phyloP scores from a whole-genome alignment of 2,797 vertebrate genomes.

The Neostethus bicornis region DNA sequence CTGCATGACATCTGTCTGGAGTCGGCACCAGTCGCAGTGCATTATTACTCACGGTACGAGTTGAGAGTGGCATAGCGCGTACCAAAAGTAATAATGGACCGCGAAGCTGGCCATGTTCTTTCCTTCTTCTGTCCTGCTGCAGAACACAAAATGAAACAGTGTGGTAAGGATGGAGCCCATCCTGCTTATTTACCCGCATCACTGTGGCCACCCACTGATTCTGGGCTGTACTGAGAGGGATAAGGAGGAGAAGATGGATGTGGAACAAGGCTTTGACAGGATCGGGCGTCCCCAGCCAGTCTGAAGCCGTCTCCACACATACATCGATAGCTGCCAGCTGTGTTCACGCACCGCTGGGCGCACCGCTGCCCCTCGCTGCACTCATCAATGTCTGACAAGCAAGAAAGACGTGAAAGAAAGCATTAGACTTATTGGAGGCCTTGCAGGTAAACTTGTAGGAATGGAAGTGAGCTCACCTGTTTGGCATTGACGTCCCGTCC shows the following conservation, averaged over 20 bases:
- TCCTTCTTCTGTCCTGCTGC: constrained; percentile 21
- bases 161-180: neutral
- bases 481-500: constrained; percentile 85
- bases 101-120: constrained; percentile 80
- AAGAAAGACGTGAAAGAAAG: neutral
- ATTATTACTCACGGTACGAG: constrained; percentile 99
- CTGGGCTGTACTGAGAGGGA: constrained; percentile 37
- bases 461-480: constrained; percentile 78
- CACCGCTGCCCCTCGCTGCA: constrained; percentile 78
- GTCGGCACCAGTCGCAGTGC: constrained; percentile 87
- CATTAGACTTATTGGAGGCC: neutral
- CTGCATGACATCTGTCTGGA: constrained; percentile 45
- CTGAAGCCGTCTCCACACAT: constrained; percentile 79
- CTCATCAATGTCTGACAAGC: constrained; percentile 87
- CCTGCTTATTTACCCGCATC: constrained; percentile 62
- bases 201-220: constrained; percentile 47
- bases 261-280: constrained; percentile 67
- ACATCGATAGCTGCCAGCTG: constrained; percentile 84
- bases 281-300: constrained; percentile 67
- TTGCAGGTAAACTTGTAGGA: constrained; percentile 13
- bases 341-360: constrained; percentile 85
- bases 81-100: constrained; percentile 99
- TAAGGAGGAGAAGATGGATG: constrained; percentile 25
- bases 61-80: constrained; percentile 99
- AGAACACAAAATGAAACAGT: constrained; percentile 20